Evolutionary conservation across 1,140 invertebrate species (phyloP).

Genomic region (Rhyacophila brunnea): DNA sequence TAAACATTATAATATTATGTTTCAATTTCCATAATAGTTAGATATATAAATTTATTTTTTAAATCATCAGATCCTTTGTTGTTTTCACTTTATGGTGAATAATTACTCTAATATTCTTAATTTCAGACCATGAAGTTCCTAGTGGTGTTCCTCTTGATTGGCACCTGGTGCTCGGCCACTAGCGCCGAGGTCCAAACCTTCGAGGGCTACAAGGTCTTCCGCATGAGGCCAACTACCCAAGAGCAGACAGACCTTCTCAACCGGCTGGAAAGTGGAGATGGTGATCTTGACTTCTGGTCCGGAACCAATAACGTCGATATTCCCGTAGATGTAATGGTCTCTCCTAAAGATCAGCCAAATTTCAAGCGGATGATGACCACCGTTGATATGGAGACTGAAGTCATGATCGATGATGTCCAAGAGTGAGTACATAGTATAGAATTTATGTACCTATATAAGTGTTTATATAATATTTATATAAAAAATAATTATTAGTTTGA

Average conservation of each 20-base stretch:
- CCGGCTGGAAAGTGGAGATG: background rate
- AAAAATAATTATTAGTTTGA: no score
- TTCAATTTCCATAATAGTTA: no score
- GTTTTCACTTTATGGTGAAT: no score
- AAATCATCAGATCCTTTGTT: no score
- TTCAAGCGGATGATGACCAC: constrained; percentile 7
- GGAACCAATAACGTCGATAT: constrained; percentile 34
- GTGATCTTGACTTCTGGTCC: constrained; percentile 32
- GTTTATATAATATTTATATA: no score
- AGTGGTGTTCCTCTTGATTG: background rate
- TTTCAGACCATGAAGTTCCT: constrained; percentile 9
- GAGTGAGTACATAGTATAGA: constrained; percentile 18
- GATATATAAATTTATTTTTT: no score
- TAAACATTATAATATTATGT: no score
- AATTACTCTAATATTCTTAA: no score
- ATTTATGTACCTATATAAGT: no score
- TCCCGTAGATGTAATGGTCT: constrained; percentile 38
- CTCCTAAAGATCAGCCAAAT: constrained; percentile 7
- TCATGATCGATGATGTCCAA: constrained; percentile 20
- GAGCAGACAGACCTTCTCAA: constrained; percentile 15
- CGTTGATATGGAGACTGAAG: constrained; percentile 9
- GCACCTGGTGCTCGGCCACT: background rate
- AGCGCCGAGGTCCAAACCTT: constrained; percentile 1
- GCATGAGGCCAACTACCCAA: constrained; percentile 9
- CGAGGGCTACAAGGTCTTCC: constrained; percentile 19